phyloP scores from a whole-genome alignment of 2,797 vertebrate genomes.

The Hybognathus amarus region DNA sequence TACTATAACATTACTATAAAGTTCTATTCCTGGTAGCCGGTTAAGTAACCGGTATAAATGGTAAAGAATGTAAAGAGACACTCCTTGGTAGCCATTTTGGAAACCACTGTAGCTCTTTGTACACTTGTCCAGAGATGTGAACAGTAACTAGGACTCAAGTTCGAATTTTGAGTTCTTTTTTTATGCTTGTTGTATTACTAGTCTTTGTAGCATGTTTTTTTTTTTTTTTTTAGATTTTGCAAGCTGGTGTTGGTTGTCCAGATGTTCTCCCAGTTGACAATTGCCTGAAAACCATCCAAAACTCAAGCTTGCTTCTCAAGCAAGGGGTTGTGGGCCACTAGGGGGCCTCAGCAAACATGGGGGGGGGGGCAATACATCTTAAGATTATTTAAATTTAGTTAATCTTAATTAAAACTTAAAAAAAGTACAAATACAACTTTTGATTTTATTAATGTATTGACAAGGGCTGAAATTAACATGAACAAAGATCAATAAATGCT shows the following conservation, averaged over 20 bases:
- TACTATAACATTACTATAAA: constrained; percentile 36
- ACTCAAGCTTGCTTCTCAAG: background rate
- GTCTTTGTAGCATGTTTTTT: background rate
- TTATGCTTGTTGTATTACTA: background rate
- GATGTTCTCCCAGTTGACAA: background rate
- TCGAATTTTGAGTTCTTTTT: background rate
- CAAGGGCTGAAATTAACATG: no score
- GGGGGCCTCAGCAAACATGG: background rate
- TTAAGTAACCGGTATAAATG: constrained; percentile 41
- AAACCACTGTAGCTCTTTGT: constrained; percentile 30
- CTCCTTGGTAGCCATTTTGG: constrained; percentile 45
- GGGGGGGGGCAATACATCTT: background rate
- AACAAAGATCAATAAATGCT: no score
- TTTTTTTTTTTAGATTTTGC: no score
- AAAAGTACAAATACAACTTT: no score
- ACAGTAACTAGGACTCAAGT: background rate
- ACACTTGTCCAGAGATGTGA: background rate
- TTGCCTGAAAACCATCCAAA: background rate
- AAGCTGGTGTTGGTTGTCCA: background rate
- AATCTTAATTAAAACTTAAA: background rate
- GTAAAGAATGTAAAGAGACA: constrained; percentile 49
- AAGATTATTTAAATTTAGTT: background rate
- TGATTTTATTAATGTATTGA: no score
- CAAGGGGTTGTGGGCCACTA: background rate
- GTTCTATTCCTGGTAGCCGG: constrained; percentile 6